Evolutionary conservation across 2,113 vertebrate genomes (phyloP), one percentile per base, ranked within the genome.

Genomic region (Fregata magnificens): DNA sequence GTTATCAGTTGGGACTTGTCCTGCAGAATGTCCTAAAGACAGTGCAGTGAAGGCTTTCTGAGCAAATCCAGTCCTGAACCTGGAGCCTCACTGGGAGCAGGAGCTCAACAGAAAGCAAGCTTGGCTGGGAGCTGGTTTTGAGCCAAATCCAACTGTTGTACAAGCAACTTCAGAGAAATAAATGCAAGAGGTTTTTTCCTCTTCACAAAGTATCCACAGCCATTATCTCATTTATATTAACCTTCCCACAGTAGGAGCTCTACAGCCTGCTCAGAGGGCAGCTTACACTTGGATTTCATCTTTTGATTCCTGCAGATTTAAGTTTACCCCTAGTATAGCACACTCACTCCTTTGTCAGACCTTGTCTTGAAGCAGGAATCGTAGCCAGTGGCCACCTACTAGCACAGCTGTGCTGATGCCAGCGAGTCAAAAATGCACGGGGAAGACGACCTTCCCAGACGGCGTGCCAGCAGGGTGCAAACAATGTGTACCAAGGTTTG

Each of bases 391-490:
- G 25, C 70, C 59, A 16, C 44, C 20, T 47, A 11, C 56, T 38
- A 24, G 28, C 53, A 15, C 15, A 15, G 13, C 65, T 38, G 34
- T 44, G 66, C 55, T 53, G 38, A 5, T 86, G 66, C 32, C 71
- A 72, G 50, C 0, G 7, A 53, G 50, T 53, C 24, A 52, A 11
- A 82, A 45, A 32, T 10, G 13, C 8, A 1, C 2, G 9, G 40
- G 40, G 47, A 80, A 47, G 67, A 14, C n/a, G 38, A 12, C 49
- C 15, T 50, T 61, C 29, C 62, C 66, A 3, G 13, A 6, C 8
- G 10, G 12, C 31, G 2, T 1, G 0, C 1, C 1, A 42, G 32
- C 31, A 2, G 45, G 36, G 13, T 10, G 20, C 16, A 21, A 47
- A 4, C 29, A 47, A 5, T 0, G 1, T 31, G 34, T 3, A 3